Evolutionary conservation across 1,140 invertebrate genomes (phyloP), one percentile per base, ranked within the genome.

Genomic region (Proctacanthus coquilletti): DNA sequence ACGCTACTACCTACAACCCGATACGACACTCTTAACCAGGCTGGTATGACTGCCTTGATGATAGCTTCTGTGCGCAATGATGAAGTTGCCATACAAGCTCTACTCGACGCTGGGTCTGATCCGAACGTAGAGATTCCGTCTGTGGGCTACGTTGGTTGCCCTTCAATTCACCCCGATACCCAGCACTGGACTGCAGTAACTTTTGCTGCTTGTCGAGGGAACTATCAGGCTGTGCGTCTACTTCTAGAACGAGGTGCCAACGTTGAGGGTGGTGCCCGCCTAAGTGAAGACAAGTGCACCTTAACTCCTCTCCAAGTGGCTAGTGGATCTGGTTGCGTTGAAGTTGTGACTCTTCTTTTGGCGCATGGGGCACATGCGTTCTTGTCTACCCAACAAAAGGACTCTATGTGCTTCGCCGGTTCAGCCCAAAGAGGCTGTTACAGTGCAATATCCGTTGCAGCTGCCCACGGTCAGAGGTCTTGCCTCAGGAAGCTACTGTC

Each of bases 321-420:
- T 1, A 77, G 82, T 18, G 84, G 83, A 0, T 74, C 76, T 2
- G 84, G 84, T 3, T 82, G 83, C 43, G 60, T 78, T 30, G 84
- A 89, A 44, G 71, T 91, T 52, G 80, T 88, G 0, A 74, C 78
- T 5, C 49, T 88, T 5, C 64, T 92, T 1, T 52, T 91, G 13
- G 75, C 77, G 2, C 78, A 86, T 46, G 84, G 84, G 1, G 86
- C 84, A 3, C 80, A 88, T 49, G 81, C 85, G 0, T 92, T 88
- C 57, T 64, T 87, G 0, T 84, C 82, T 0, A 89, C 84, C 0
- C 69, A 84, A 39, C 70, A 82, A 32, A 81, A 83, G 46, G 84
- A 88, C 47, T 74, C 77, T 0, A 64, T 87, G 20, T 85, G 82
- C 45, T 88, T 89, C 50, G 84, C 83, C 0, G 81, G 79, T 0